These are phyloP conservation scores for Aphodius granarius DNA, from an alignment of 2,888 invertebrate genomes.

Conservation along the genomic window DNA sequence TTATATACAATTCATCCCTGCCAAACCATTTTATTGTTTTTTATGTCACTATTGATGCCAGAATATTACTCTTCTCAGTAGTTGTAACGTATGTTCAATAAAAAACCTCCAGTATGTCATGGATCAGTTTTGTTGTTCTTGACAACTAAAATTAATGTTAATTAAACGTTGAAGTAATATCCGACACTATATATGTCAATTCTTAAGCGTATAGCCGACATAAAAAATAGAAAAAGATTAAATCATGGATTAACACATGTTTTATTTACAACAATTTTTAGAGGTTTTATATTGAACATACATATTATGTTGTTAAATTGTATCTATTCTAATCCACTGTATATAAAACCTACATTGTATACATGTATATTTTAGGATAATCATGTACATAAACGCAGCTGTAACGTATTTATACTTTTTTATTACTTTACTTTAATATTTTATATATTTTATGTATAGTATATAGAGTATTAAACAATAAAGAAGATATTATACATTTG, in stretches of 20 bases:
- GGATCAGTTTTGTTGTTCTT: no score
- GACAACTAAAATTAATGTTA: no score
- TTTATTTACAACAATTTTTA: no score
- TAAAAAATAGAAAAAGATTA: no score
- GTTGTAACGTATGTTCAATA: no score
- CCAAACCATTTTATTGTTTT: background rate
- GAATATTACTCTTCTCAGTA: background rate
- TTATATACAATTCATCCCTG: background rate
- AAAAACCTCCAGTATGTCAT: no score
- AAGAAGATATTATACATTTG: background rate
- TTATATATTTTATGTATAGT: constrained; percentile 11
- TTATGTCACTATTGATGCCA: background rate
- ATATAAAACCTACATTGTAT: background rate
- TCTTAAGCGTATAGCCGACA: no score
- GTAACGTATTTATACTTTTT: constrained; percentile 13
- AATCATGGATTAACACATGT: no score
- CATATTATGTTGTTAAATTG: background rate
- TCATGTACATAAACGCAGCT: background rate
- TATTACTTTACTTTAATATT: constrained; percentile 9
- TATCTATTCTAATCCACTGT: background rate
- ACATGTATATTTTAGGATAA: background rate
- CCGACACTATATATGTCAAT: no score
- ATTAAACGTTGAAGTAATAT: no score
- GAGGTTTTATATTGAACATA: no score
- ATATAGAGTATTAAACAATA: constrained; percentile 2